Conservation (phyloP, 2,888 invertebrate genomes). For the Lymantria dispar region DNA sequence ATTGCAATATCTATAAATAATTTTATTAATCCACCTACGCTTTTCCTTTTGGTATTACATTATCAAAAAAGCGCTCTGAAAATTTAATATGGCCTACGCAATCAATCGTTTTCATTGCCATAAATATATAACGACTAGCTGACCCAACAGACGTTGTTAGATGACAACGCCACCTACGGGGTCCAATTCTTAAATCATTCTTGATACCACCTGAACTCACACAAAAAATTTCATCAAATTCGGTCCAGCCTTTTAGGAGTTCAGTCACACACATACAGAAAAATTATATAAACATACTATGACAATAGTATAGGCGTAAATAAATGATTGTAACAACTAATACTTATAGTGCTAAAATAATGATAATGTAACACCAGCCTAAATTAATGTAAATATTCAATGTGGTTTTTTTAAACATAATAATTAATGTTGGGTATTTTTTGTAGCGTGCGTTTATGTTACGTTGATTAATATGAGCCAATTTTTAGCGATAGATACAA, state of each 20-base stretch:
- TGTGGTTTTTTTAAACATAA: slow-evolving; percentile 44
- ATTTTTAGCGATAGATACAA: slow-evolving; percentile 35
- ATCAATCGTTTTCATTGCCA: no score
- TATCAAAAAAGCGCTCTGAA: slow-evolving; percentile 5
- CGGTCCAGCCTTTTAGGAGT: no score
- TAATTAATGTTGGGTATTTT: slow-evolving; percentile 65
- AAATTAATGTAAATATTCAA: slow-evolving; percentile 63
- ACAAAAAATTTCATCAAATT: no score
- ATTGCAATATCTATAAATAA: slow-evolving; percentile 29
- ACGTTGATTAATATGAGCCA: slow-evolving; percentile 45
- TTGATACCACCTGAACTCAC: no score
- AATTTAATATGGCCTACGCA: no score
- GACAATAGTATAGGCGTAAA: background rate
- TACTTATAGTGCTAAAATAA: no score
- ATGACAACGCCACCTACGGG: no score
- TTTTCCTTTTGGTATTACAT: slow-evolving; percentile 25
- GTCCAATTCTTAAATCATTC: no score
- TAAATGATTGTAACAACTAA: background rate
- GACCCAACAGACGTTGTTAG: no score
- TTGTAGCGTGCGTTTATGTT: slow-evolving; percentile 38
- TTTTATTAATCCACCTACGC: slow-evolving; percentile 24
- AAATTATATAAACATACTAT: no score
- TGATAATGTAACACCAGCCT: slow-evolving; percentile 25
- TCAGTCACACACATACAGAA: no score
- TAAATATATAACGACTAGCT: no score